Evolutionary conservation across 2,888 invertebrate species (phyloP).

Genomic region (Lochmaea capreae): DNA sequence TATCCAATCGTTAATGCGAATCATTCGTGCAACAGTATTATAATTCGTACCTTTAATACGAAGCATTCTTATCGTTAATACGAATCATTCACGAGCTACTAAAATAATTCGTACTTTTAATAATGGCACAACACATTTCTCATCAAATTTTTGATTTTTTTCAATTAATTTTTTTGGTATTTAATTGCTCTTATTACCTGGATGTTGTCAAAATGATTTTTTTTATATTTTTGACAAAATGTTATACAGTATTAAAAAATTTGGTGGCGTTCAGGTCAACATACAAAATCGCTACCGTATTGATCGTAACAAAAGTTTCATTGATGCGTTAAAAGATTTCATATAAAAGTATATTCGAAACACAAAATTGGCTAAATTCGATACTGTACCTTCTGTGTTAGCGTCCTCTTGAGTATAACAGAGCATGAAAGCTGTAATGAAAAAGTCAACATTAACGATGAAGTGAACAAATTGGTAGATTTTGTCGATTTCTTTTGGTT

Average conservation of each 20-base stretch:
- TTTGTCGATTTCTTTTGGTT: background rate
- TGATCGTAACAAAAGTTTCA: conserved; percentile 22
- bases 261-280: conserved; percentile 21
- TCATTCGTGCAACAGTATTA: too few relatives aligned
- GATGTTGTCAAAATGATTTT: conserved; percentile 22
- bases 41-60: too few relatives aligned
- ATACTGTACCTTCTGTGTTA: conserved; percentile 85
- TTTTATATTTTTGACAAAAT: background rate
- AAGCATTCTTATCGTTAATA: too few relatives aligned
- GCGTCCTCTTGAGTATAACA: conserved; percentile 94
- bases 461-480: conserved; percentile 8
- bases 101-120: too few relatives aligned
- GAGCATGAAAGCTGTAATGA: conserved; percentile 92
- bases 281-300: conserved; percentile 43
- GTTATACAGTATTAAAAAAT: background rate
- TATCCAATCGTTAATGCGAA: too few relatives aligned
- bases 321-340: conserved; percentile 41
- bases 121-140: too few relatives aligned
- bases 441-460: conserved; percentile 51
- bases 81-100: too few relatives aligned
- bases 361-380: conserved; percentile 49
- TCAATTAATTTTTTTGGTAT: background rate
- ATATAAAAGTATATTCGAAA: conserved; percentile 41
- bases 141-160: too few relatives aligned
- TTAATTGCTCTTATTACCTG: background rate